Base-by-base conservation (phyloP, 2,888 invertebrate species). In the Muschampia plurimacula region DNA sequence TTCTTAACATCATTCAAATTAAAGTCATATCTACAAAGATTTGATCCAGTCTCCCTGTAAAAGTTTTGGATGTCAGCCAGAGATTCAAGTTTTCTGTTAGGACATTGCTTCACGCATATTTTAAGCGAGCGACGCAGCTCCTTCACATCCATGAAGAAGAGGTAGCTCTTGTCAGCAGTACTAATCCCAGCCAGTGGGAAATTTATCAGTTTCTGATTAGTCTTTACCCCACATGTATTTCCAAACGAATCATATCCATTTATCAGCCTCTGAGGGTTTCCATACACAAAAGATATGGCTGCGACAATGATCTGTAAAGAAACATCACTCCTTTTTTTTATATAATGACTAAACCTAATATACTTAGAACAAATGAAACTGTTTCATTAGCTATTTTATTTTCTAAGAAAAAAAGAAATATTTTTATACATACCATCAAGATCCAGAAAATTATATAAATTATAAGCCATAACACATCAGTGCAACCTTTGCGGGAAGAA, bases 171-270 rank as follows among this genome's bases (percentile, higher is more conserved):
- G 77, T 97, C 96, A 39, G 95, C 95, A 57, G 97, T 98, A 84
- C 97, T 97, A 81, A 96, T 95, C 12, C 98, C 99, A 32, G 98
- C 97, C 65, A 97, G 87, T 4, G 97, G 96, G 83, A 97, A 95
- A 77, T 96, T 96, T 9, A 96, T 96, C 75, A 97, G 96, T 78
- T 96, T 96, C 79, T 96, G 96, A 88, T 98, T 99, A 77, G 92
- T 94, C 81, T 96, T 96, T 36, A 97, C 96, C 15, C 99, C 99
- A 89, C 99, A 99, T 46, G 98, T 98, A 86, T 99, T 99, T 9
- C 98, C 98, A 93, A 98, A 99, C 72, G 98, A 98, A 88, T 99
- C 98, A 89, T 97, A 98, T 22, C 98, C 98, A 95, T 98, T 98
- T 75, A 98, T 96, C 59, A 98, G 95, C 77, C 98, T 95, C 81